Evolutionary conservation across 2,113 vertebrate genomes (phyloP).

Genomic region (Xenotilapia flavipinnis): DNA sequence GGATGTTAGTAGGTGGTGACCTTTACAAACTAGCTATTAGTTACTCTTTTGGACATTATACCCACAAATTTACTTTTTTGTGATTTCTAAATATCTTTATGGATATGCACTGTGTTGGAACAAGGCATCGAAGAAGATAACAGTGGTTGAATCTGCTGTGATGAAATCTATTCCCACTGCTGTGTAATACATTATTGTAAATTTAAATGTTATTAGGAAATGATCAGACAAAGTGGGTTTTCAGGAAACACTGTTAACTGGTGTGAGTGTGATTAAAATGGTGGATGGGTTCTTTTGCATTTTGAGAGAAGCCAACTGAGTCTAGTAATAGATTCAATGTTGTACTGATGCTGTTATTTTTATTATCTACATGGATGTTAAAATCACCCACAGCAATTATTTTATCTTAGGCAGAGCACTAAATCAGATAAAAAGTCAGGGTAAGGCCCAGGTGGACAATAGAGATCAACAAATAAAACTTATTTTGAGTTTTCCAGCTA

Average conservation of each 20-base stretch:
- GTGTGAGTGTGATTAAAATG: background rate
- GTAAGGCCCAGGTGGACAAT: background rate
- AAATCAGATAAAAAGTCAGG: background rate
- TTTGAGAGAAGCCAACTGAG: background rate
- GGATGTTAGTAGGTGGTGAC: background rate
- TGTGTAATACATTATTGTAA: background rate
- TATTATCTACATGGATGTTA: background rate
- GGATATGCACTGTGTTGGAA: background rate
- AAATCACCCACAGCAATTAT: background rate
- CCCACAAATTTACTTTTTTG: background rate
- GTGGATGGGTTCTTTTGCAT: background rate
- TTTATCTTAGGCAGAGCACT: background rate
- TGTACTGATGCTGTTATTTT: background rate
- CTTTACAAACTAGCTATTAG: background rate
- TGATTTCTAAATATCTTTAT: background rate
- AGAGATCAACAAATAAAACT: background rate
- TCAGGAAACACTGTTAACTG: background rate
- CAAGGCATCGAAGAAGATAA: background rate
- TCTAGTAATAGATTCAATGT: background rate
- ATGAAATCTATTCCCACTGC: background rate
- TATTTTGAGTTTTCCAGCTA: background rate
- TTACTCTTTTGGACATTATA: background rate
- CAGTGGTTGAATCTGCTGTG: background rate
- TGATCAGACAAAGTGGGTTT: background rate
- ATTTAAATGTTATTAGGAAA: background rate